A percentile compares a stretch with the other conserved stretches of the same genome.
Evolutionary conservation across 2,113 vertebrate species (phyloP).

Genomic region (Marcusenius ussheri): DNA sequence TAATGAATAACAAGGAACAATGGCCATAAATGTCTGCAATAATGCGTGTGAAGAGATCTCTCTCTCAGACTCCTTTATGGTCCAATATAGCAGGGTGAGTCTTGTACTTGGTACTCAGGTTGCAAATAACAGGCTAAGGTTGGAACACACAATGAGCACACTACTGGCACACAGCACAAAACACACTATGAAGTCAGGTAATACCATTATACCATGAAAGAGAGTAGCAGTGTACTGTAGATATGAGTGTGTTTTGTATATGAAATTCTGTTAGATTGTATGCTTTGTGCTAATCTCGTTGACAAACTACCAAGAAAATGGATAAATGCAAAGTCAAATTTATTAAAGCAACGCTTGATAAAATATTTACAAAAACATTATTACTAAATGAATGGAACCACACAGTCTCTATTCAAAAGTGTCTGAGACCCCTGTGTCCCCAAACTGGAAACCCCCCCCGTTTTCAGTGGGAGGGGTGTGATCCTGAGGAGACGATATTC

Average conservation of each 20-base stretch:
- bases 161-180: neutral
- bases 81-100: neutral
- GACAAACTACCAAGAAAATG: neutral
- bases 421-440: neutral
- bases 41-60: neutral
- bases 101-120: neutral
- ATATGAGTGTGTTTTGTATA: neutral
- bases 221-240: neutral
- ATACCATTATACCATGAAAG: neutral
- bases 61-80: constrained; percentile 7
- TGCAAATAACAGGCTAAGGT: neutral
- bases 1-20: constrained; percentile 9
- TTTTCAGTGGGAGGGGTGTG: neutral
- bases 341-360: neutral
- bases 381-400: neutral
- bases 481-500: neutral
- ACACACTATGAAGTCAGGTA: neutral
- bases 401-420: neutral
- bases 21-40: neutral
- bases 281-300: neutral
- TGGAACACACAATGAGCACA: neutral
- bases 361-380: neutral
- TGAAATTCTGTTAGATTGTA: neutral
- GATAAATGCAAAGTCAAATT: neutral
- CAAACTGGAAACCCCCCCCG: neutral